Percentiles rank a stretch among this genome's conserved stretches.
Evolutionary conservation across 1,140 invertebrate species (phyloP).

Genomic region (Saccostrea glomerata): DNA sequence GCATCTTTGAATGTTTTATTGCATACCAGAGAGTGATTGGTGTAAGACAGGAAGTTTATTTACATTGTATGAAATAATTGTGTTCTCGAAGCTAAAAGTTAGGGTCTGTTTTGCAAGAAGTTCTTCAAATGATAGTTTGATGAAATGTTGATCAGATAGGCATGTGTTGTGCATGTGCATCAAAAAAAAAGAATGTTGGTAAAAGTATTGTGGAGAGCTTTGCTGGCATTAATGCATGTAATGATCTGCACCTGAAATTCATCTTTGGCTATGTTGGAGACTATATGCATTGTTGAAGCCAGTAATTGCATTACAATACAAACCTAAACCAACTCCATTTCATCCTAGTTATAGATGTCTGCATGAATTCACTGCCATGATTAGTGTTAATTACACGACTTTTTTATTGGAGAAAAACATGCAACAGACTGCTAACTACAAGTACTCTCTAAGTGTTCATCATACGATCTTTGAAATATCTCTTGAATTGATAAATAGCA

Average conservation of each 20-base stretch:
- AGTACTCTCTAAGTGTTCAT: not conserved
- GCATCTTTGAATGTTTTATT: slow-evolving; percentile 26
- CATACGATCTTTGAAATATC: not conserved
- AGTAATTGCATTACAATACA: slow-evolving; percentile 36
- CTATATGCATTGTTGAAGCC: slow-evolving; percentile 36
- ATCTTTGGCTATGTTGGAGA: slow-evolving; percentile 35
- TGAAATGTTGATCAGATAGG: slow-evolving; percentile 15
- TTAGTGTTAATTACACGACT: slow-evolving; percentile 5
- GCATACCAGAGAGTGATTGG: slow-evolving; percentile 22
- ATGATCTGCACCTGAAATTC: slow-evolving; percentile 36
- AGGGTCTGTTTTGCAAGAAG: not conserved
- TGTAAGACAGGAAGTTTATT: slow-evolving; percentile 19
- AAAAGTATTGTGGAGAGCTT: slow-evolving; percentile 21
- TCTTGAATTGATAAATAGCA: not conserved
- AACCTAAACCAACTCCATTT: slow-evolving; percentile 24
- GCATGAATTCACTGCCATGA: slow-evolving; percentile 2
- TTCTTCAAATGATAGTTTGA: slow-evolving; percentile 32
- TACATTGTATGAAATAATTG: slow-evolving; percentile 31
- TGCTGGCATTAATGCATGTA: slow-evolving; percentile 36
- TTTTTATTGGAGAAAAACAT: not conserved
- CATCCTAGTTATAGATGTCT: slow-evolving; percentile 14
- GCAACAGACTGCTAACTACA: not conserved
- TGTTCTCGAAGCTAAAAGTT: not conserved
- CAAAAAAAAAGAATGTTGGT: not conserved
- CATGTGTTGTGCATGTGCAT: slow-evolving; percentile 18